Evolutionary conservation across 2,113 vertebrate genomes (phyloP), one percentile per base, ranked within the genome.

Genomic region (Castor canadensis): DNA sequence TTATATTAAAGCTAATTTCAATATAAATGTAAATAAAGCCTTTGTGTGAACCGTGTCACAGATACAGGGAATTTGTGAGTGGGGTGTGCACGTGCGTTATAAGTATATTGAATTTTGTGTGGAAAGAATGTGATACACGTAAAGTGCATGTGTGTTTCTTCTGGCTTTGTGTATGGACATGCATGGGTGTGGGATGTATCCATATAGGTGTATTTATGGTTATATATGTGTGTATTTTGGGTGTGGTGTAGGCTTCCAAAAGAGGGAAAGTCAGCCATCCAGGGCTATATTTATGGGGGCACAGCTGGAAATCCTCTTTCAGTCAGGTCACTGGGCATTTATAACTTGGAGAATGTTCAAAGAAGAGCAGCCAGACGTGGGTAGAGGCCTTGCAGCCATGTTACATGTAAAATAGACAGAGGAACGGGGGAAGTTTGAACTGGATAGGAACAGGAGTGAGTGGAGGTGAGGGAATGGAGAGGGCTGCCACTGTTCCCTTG

Each of bases 231-330:
- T 88, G 58, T 83, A 83, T 47, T 49, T 73, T 93, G 85, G 71
- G 81, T 85, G 76, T 54, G 52, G 80, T 1, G 9, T 56, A 47
- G 12, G 28, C 66, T 95, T 95, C 66, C 96, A 92, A 94, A 96
- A 90, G 66, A 92, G 76, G 67, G 81, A 73, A 92, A 90, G 47
- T 92, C 85, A 95, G 32, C 15, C 30, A 56, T 92, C 84, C 45
- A 62, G 87, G 64, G 92, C 66, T 97, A 52, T 96, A 95, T 97
- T 97, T 97, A 90, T 72, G 93, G 72, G 72, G 84, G 54, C 64
- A 93, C 71, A 96, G 81, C 66, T 92, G 87, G 94, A 96, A 96
- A 95, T 85, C 88, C 26, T 96, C 89, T 87, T 96, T 96, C 85
- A 85, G 76, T 81, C 90, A 47, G 56, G 87, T 82, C 66, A 67